These are phyloP conservation scores for Leptosomus discolor DNA, from an alignment of 2,113 vertebrate genomes.

Conservation along the genomic window DNA sequence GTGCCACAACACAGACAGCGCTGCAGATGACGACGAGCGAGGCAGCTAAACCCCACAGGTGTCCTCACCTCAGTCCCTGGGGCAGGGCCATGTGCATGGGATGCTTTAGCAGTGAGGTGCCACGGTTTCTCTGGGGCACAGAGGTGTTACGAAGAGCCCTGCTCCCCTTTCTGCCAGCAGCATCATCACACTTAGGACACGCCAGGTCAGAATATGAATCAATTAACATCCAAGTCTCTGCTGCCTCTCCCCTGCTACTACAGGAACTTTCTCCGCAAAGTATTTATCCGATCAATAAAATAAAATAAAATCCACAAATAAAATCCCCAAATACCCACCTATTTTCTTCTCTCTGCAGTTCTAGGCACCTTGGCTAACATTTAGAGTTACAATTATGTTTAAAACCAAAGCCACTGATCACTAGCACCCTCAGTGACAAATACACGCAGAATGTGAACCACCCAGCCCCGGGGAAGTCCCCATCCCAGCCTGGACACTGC, in stretches of 20 bases:
- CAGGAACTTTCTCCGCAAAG: background rate
- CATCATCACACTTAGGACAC: fast-evolving
- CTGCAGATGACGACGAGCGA: background rate
- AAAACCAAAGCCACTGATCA: fast-evolving
- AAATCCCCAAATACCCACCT: background rate
- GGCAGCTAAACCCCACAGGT: background rate
- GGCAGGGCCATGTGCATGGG: fast-evolving
- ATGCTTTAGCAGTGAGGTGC: background rate
- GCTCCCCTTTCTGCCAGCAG: background rate
- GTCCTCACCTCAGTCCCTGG: background rate
- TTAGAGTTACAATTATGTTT: fast-evolving
- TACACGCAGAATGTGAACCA: fast-evolving
- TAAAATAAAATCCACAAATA: background rate
- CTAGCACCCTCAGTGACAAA: background rate
- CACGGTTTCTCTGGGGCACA: background rate
- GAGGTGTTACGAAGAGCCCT: background rate
- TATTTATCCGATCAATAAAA: background rate
- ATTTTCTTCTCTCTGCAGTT: fast-evolving
- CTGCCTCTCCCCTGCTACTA: fast-evolving
- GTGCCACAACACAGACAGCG: background rate
- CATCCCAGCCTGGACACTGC: background rate
- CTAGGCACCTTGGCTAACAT: background rate
- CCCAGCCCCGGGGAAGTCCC: background rate
- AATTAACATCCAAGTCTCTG: background rate
- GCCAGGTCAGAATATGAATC: fast-evolving